Base-by-base conservation (phyloP, 2,797 vertebrate genomes). In the Spinibarbus caldwelli region DNA sequence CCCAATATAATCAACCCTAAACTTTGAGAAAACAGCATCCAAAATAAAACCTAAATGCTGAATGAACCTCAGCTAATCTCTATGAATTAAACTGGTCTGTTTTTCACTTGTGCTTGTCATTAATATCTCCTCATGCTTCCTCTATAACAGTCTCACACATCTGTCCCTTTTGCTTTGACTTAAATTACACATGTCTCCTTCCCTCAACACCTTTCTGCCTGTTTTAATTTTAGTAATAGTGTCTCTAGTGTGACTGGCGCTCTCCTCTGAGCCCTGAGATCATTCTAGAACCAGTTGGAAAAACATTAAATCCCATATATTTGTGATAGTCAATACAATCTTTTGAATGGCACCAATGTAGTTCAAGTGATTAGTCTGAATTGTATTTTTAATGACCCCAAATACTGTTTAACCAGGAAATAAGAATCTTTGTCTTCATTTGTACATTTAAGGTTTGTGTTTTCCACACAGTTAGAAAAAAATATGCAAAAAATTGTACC, bases 181-280 rank as follows among this genome's bases (percentile, higher is more conserved):
- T 78, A 31, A 78, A 78, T 64, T 78, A 64, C 57, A 78, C 52
- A n/a, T n/a, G 57, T 38, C 75, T 78, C 52, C 36, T 59, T 59
- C 75, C 52, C 54, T 52, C 52, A 78, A 83, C 80, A 70, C 17
- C 29, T 75, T 83, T 71, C 81, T 80, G 49, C 26, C 21, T 21
- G 49, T 34, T 80, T 88, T 88, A 86, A 88, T 77, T 86, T 81
- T 86, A 86, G 84, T 80, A 77, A 36, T 43, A 54, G 52, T 78
- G 73, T 54, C 49, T 75, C 26, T 76, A 54, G 73, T 54, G 29
- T 4, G 34, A 59, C 75, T 59, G 23, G 4, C 2, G 14, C 4
- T 77, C 75, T 59, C 52, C 52, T 14, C 12, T 41, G 52, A 38
- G 34, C 14, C 52, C 34, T 17, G 52, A 77, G 34, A 59, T 77